A percentile compares a stretch with the other conserved stretches of the same genome.
Conservation (phyloP, 2,113 vertebrate species). For the Callionymus lyra region DNA sequence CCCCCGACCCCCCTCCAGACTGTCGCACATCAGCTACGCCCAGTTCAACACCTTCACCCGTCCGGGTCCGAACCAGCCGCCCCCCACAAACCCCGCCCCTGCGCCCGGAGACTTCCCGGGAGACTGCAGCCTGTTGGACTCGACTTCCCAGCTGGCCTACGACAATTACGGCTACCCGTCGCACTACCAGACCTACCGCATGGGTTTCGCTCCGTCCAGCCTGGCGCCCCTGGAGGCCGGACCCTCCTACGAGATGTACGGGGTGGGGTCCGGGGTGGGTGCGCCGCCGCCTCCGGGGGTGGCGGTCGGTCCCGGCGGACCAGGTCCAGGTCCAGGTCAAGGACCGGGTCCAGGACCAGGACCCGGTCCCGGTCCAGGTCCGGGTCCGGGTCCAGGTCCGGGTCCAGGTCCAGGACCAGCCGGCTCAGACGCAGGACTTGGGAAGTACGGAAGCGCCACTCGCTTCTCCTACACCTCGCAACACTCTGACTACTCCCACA, state of each 20-base stretch:
- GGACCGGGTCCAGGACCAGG: too few relatives aligned
- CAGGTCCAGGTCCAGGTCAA: too few relatives aligned
- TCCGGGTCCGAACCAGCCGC: slow-evolving; percentile 61
- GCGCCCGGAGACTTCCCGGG: slow-evolving; percentile 60
- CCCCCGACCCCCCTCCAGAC: slow-evolving; percentile 78
- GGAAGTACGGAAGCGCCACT: slow-evolving; percentile 80
- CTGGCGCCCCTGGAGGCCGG: slow-evolving; percentile 66
- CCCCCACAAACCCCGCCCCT: slow-evolving; percentile 48
- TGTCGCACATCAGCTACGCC: slow-evolving; percentile 90
- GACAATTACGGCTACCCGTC: slow-evolving; percentile 82
- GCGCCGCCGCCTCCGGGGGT: background rate
- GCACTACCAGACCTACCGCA: slow-evolving; percentile 74
- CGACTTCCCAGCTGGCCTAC: slow-evolving; percentile 79
- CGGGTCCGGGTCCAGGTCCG: too few relatives aligned
- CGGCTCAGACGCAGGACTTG: slow-evolving; percentile 66
- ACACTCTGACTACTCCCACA: slow-evolving; percentile 91
- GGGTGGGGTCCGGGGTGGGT: slow-evolving; percentile 55
- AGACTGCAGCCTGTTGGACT: slow-evolving; percentile 71
- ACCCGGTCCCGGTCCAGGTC: too few relatives aligned
- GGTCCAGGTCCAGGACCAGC: too few relatives aligned
- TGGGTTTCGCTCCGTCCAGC: slow-evolving; percentile 78
- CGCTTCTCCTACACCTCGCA: slow-evolving; percentile 93
- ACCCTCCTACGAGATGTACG: slow-evolving; percentile 70
- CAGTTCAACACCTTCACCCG: slow-evolving; percentile 85
- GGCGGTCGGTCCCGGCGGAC: slow-evolving; percentile 46